These are phyloP conservation scores for Deroptyus accipitrinus DNA, from an alignment of 2,113 vertebrate species.

Conservation along the genomic window DNA sequence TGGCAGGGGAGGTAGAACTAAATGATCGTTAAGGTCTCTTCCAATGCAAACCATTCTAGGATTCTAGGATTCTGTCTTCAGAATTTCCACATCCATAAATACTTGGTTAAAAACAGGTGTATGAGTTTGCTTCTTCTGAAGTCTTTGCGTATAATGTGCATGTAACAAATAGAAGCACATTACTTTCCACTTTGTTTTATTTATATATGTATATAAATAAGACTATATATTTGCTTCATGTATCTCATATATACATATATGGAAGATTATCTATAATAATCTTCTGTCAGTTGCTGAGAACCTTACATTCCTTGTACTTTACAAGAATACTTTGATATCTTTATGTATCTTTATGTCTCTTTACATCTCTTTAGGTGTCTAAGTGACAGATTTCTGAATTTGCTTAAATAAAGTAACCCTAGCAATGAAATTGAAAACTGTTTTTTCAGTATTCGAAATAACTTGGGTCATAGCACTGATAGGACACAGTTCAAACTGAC, in stretches of 20 bases:
- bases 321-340: not conserved
- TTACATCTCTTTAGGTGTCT: not conserved
- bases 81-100: not conserved
- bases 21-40: not conserved
- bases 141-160: not conserved
- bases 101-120: not conserved
- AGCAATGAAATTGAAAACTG: not conserved
- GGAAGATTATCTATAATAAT: not conserved
- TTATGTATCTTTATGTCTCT: not conserved
- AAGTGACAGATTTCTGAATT: not conserved
- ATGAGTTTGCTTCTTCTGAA: not conserved
- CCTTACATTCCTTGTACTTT: not conserved
- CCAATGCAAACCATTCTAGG: not conserved
- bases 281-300: not conserved
- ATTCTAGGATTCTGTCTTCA: not conserved
- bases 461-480: not conserved
- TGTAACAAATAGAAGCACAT: not conserved
- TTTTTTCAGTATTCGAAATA: not conserved
- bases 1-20: not conserved
- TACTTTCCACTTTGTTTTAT: not conserved
- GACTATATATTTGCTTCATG: not conserved
- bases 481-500: not conserved
- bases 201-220: not conserved
- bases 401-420: not conserved
- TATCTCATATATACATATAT: not conserved